A percentile compares a stretch with the other conserved stretches of the same genome.
Evolutionary conservation across 2,888 invertebrate species (phyloP).

Genomic region (Sacculina carcini): DNA sequence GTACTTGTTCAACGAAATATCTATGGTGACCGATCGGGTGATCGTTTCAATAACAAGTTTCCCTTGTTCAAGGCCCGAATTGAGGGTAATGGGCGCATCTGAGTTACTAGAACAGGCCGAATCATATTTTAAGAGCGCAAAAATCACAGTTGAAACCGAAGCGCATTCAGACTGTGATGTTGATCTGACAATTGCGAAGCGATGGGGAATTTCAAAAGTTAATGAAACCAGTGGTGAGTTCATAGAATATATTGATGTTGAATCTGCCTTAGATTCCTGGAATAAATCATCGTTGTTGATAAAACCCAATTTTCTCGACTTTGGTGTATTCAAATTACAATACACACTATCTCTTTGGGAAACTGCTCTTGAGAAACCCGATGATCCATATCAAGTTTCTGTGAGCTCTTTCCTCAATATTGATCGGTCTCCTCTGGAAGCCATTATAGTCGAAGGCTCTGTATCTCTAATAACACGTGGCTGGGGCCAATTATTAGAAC

Average conservation of each 20-base stretch:
- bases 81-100: background rate
- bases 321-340: background rate
- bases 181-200: background rate
- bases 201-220: background rate
- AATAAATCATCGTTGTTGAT: background rate
- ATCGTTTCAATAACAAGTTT: background rate
- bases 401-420: constrained; percentile 16
- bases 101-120: background rate
- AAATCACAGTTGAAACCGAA: background rate
- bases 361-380: background rate
- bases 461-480: constrained; percentile 16
- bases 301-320: background rate
- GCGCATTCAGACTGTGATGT: background rate
- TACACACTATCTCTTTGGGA: background rate
- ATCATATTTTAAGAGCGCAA: background rate
- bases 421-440: constrained; percentile 18
- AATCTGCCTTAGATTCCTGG: background rate
- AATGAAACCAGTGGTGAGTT: background rate
- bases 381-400: background rate
- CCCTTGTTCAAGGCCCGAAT: background rate
- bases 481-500: constrained; percentile 15
- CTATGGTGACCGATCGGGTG: background rate
- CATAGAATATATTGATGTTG: background rate
- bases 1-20: background rate
- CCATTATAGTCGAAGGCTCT: constrained; percentile 17